phyloP scores from a whole-genome alignment of 2,113 vertebrate genomes.

The Carassius auratus region DNA sequence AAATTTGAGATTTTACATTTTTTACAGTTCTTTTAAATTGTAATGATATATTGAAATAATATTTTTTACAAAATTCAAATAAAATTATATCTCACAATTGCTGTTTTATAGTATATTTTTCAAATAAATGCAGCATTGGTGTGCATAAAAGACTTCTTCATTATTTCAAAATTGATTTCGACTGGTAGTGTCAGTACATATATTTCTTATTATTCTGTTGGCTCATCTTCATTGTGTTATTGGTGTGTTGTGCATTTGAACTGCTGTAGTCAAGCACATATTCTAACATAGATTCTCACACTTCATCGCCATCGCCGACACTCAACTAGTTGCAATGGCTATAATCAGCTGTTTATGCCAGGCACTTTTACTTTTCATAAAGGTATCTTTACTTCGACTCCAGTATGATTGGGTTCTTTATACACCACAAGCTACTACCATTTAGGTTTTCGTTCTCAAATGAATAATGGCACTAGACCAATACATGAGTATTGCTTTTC shows the following conservation, averaged over 20 bases:
- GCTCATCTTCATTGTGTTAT: background rate
- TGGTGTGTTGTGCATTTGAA: background rate
- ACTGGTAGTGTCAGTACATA: background rate
- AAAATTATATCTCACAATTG: too few species aligned
- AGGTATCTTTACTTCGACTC: conserved; percentile 28
- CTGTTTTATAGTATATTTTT: too few species aligned
- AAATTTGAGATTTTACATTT: too few species aligned
- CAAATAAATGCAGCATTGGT: too few species aligned
- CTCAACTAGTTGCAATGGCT: conserved; percentile 2
- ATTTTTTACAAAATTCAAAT: too few species aligned
- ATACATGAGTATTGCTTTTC: conserved; percentile 9
- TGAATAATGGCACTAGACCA: conserved; percentile 15
- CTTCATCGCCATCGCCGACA: background rate
- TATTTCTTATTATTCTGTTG: background rate
- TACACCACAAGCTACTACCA: background rate
- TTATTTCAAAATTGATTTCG: too few species aligned
- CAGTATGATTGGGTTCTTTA: background rate
- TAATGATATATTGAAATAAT: too few species aligned
- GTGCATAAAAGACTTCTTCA: too few species aligned
- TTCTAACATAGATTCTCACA: background rate
- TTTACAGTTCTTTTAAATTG: too few species aligned
- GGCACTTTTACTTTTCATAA: background rate
- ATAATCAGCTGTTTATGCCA: conserved; percentile 6
- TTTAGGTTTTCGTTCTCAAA: background rate
- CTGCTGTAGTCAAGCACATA: background rate